phyloP scores from a whole-genome alignment of 2,797 vertebrate genomes.

The Tenualosa ilisha region DNA sequence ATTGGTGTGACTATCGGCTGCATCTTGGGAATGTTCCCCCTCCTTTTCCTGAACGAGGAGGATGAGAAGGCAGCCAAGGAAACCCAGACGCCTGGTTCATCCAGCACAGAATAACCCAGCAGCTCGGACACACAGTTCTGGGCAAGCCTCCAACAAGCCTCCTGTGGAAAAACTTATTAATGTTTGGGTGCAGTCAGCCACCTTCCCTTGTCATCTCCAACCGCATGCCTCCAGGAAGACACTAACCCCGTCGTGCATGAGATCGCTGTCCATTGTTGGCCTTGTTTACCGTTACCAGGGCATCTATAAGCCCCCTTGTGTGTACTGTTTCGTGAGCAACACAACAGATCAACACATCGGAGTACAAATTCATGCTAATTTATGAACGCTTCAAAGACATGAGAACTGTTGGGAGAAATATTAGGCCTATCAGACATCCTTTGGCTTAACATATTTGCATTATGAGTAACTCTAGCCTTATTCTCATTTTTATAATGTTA shows the following conservation, averaged over 20 bases:
- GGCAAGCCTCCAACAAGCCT: background rate
- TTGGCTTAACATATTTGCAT: background rate
- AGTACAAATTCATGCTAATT: constrained; percentile 12
- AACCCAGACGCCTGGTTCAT: background rate
- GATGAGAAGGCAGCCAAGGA: constrained; percentile 59
- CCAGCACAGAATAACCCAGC: background rate
- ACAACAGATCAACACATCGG: background rate
- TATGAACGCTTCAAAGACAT: background rate
- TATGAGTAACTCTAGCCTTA: constrained; percentile 3
- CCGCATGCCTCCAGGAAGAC: background rate
- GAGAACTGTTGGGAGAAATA: background rate
- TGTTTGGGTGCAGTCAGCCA: background rate
- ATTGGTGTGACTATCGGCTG: constrained; percentile 94
- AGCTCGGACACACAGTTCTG: background rate
- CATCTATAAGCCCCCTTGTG: background rate
- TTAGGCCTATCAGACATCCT: background rate
- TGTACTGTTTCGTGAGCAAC: background rate
- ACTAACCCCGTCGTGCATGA: constrained; percentile 1
- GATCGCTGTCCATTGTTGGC: background rate
- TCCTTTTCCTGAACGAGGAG: constrained; percentile 86
- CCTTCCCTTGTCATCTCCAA: background rate
- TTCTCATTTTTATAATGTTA: constrained; percentile 15
- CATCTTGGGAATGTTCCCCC: constrained; percentile 94
- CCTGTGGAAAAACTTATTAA: background rate
- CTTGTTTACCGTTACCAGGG: background rate